phyloP scores from a whole-genome alignment of 2,888 invertebrate genomes.

The Anorthoa munda region DNA sequence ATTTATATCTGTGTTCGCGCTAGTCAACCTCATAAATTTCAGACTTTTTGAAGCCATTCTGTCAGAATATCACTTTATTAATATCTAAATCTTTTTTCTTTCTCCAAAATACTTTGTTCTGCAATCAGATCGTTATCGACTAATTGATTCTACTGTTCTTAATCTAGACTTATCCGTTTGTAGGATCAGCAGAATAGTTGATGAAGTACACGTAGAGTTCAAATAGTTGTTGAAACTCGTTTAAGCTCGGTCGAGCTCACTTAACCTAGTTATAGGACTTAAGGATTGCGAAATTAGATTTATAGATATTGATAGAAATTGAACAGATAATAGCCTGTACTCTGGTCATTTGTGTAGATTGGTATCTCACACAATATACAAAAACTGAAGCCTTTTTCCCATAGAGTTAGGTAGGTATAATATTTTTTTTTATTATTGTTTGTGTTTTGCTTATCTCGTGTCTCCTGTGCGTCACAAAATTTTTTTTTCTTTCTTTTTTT shows the following conservation, averaged over 20 bases:
- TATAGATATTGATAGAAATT: slow-evolving; percentile 14
- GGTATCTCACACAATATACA: neutral
- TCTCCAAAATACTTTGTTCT: no score
- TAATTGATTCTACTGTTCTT: neutral
- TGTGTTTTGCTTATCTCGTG: no score
- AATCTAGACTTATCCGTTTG: slow-evolving; percentile 6
- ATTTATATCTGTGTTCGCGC: no score
- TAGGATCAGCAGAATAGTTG: slow-evolving; percentile 5
- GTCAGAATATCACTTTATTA: no score
- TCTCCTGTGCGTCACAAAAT: no score
- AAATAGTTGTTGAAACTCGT: slow-evolving; percentile 34
- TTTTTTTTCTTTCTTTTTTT: no score
- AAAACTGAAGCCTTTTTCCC: no score
- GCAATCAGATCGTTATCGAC: neutral
- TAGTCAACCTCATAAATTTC: no score
- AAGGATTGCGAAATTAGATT: slow-evolving; percentile 47
- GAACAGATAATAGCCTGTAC: neutral
- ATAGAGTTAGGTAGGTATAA: no score
- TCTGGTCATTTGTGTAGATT: neutral
- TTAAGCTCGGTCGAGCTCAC: slow-evolving; percentile 42
- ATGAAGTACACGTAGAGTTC: slow-evolving; percentile 27
- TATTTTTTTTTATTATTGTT: no score
- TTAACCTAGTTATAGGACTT: slow-evolving; percentile 38
- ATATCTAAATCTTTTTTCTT: no score
- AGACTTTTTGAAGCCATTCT: no score